Evolutionary conservation across 1,140 invertebrate species (phyloP).

Genomic region (Drosophila guanche): DNA sequence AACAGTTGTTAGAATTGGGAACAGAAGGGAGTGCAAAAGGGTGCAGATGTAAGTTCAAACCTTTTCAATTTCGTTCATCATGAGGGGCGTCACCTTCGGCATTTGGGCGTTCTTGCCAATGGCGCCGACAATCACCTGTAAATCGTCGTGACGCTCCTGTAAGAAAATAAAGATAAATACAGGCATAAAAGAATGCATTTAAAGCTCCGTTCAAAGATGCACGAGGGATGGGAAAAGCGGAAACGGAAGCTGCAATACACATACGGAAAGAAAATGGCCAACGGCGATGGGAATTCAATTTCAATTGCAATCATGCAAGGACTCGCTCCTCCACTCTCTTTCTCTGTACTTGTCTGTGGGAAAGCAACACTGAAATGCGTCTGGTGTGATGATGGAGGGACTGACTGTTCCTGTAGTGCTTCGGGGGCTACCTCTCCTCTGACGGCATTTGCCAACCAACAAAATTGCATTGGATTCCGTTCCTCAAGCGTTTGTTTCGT

Average conservation of each 20-base stretch:
- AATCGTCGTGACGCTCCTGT: constrained; percentile 82
- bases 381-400: constrained; percentile 1
- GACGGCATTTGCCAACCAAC: constrained; percentile 73
- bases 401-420: constrained; percentile 2
- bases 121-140: constrained; percentile 79
- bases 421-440: constrained; percentile 50
- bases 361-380: constrained; percentile 27
- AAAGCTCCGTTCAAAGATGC: constrained; percentile 17
- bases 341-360: background rate
- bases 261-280: constrained; percentile 42
- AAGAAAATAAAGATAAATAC: constrained; percentile 14
- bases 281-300: constrained; percentile 66
- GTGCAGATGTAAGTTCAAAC: constrained; percentile 35
- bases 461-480: constrained; percentile 68
- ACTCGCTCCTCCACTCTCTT: background rate
- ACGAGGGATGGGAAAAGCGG: constrained; percentile 9
- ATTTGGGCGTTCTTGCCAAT: constrained; percentile 78
- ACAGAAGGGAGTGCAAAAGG: constrained; percentile 1
- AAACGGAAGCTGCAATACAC: constrained; percentile 45
- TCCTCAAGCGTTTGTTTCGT: constrained; percentile 17
- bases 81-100: constrained; percentile 75
- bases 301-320: constrained; percentile 60
- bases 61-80: constrained; percentile 83
- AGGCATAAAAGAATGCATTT: constrained; percentile 15
- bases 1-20: background rate